These are phyloP conservation scores for Podarcis raffonei DNA, from an alignment of 2,113 vertebrate species.

Conservation along the genomic window DNA sequence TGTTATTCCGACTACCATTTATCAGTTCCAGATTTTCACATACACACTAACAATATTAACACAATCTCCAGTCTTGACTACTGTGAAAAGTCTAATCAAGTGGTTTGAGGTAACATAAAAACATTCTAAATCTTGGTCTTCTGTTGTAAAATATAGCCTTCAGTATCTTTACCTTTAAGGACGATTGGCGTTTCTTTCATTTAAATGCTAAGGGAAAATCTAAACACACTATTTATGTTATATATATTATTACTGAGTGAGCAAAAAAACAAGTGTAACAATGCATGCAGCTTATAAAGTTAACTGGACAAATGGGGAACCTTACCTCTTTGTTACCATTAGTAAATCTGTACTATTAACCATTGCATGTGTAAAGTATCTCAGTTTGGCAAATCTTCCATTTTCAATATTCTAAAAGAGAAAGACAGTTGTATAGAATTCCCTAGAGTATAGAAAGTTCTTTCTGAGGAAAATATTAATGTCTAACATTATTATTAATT, in stretches of 20 bases:
- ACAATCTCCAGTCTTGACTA: not conserved
- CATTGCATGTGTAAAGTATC: constrained; percentile 95
- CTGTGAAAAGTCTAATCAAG: not conserved
- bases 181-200: not conserved
- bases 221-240: not conserved
- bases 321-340: constrained; percentile 96
- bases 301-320: constrained; percentile 19
- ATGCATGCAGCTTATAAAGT: not conserved
- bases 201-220: not conserved
- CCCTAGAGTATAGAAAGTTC: constrained; percentile 8
- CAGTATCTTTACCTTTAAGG: not conserved
- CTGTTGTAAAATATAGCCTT: not conserved
- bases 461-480: not conserved
- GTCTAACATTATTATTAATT: not conserved
- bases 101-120: not conserved
- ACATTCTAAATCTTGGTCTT: not conserved
- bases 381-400: constrained; percentile 95
- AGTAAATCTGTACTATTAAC: constrained; percentile 95
- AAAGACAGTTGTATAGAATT: constrained; percentile 52
- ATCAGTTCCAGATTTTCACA: not conserved
- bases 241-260: too few species aligned
- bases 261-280: not conserved
- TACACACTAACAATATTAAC: not conserved
- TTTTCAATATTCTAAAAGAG: constrained; percentile 94
- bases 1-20: not conserved